Conservation (phyloP, 1,140 invertebrate genomes). For the Anagrus nilaparvatae region DNA sequence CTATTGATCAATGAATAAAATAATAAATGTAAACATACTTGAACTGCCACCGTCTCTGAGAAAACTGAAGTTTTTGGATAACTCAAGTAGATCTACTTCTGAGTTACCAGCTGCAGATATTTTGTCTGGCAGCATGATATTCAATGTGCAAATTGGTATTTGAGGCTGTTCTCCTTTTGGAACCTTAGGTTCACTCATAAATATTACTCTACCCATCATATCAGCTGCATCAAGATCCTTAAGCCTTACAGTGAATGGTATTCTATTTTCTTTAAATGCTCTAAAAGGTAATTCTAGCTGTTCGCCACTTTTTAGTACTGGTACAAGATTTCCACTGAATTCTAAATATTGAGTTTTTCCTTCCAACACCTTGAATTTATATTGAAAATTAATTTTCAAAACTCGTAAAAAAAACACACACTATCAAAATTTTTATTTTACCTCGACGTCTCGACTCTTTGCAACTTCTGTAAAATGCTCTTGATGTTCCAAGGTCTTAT, state of each 20-base stretch:
- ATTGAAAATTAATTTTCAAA: not conserved
- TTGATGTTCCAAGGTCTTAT: constrained; percentile 89
- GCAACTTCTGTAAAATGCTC: constrained; percentile 91
- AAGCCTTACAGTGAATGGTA: constrained; percentile 79
- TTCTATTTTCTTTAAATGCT: constrained; percentile 90
- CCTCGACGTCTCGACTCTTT: constrained; percentile 81
- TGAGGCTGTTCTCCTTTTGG: constrained; percentile 72
- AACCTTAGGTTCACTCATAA: constrained; percentile 89
- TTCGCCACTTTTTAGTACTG: constrained; percentile 87
- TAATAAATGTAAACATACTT: constrained; percentile 35
- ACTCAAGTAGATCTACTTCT: constrained; percentile 59
- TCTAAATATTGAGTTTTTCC: constrained; percentile 83
- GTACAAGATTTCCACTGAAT: constrained; percentile 91
- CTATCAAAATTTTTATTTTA: constrained; percentile 32
- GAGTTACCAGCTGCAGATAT: constrained; percentile 57
- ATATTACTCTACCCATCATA: constrained; percentile 70
- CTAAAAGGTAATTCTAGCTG: constrained; percentile 77
- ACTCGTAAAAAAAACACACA: not conserved
- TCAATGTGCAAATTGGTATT: constrained; percentile 82
- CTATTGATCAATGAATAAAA: no score
- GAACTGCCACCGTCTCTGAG: constrained; percentile 44
- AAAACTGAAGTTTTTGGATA: constrained; percentile 58
- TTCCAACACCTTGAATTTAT: constrained; percentile 58
- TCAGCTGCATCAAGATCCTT: constrained; percentile 69
- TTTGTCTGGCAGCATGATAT: constrained; percentile 72